Evolutionary conservation across 2,888 invertebrate genomes (phyloP), one percentile per base, ranked within the genome.

Genomic region (Fragum fragum): DNA sequence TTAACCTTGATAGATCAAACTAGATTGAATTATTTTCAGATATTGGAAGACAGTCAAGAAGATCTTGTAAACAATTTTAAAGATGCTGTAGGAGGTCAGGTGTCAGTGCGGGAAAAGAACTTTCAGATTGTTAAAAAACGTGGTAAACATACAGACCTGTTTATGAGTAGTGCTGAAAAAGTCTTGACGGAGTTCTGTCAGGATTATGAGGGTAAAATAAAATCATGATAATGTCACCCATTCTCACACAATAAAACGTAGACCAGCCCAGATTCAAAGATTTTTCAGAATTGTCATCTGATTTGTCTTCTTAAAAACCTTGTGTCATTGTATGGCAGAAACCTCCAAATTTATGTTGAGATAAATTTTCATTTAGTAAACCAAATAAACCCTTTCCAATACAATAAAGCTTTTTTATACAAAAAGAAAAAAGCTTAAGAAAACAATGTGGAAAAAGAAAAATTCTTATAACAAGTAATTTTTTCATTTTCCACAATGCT

Each of bases 101-200:
- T 81, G 16, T 74, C 77, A 1, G 63, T 76, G 52, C 32, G 28
- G 16, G 81, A 81, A 66, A 32, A 53, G 16, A 77, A 70, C n/a
- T 81, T 75, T 61, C 23, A 55, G 26, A 26, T 74, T 28, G 61
- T 78, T 2, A 55, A 28, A 21, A 29, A 26, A 32, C 70, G 71
- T 32, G 74, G 78, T 26, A 74, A 68, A 47, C 76, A 74, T 32
- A 73, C 55, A 0, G 16, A 73, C 26, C 23, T 32, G 6, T 63
- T 73, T 26, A 26, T 71, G 59, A 52, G 66, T 7, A 72, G 61
- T 42, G 63, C 76, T 14, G 21, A 76, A 14, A 68, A 80, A 72
- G 23, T 76, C 18, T 29, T 80, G n/a, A 55, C 26, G 21, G 68
- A 75, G 11, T 70, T 32, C 32, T 73, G 39, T 47, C 16, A 32